A percentile compares a stretch with the other conserved stretches of the same genome.
These are phyloP conservation scores for Eretmocerus hayati DNA, from an alignment of 2,888 invertebrate genomes.

Conservation along the genomic window DNA sequence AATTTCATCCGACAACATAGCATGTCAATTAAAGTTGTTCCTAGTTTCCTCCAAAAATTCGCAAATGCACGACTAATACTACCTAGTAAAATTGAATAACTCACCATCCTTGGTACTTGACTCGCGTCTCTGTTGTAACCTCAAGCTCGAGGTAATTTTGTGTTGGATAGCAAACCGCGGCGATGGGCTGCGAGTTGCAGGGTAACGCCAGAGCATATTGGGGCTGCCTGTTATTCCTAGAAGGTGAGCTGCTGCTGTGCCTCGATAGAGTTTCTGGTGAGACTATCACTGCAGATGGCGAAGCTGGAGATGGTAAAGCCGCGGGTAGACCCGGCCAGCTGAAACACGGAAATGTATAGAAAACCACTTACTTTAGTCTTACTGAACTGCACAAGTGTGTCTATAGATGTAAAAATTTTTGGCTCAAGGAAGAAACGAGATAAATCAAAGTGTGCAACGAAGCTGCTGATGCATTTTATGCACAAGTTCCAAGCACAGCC, in stretches of 20 bases:
- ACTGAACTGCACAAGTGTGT: too few species aligned
- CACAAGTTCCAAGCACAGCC: too few species aligned
- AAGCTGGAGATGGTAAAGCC: constrained; percentile 68
- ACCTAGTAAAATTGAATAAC: too few species aligned
- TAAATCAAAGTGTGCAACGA: too few species aligned
- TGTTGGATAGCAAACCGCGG: constrained; percentile 54
- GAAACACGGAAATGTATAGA: neutral
- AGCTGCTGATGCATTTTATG: too few species aligned
- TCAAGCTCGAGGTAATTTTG: constrained; percentile 47
- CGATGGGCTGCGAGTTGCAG: constrained; percentile 46
- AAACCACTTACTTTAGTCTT: too few species aligned
- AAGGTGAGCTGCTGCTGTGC: constrained; percentile 60
- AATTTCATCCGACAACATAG: too few species aligned
- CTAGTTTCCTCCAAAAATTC: too few species aligned
- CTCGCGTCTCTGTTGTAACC: constrained; percentile 49
- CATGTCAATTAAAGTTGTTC: too few species aligned
- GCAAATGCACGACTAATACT: too few species aligned
- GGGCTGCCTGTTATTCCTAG: constrained; percentile 34
- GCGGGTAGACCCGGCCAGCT: constrained; percentile 47
- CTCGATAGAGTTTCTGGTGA: constrained; percentile 68
- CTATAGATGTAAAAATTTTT: too few species aligned
- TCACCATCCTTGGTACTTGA: constrained; percentile 65
- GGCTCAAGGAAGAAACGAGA: too few species aligned
- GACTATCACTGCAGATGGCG: constrained; percentile 66
- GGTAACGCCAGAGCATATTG: constrained; percentile 49